phyloP scores from a whole-genome alignment of 2,113 vertebrate species.

The Eidolon helvum region DNA sequence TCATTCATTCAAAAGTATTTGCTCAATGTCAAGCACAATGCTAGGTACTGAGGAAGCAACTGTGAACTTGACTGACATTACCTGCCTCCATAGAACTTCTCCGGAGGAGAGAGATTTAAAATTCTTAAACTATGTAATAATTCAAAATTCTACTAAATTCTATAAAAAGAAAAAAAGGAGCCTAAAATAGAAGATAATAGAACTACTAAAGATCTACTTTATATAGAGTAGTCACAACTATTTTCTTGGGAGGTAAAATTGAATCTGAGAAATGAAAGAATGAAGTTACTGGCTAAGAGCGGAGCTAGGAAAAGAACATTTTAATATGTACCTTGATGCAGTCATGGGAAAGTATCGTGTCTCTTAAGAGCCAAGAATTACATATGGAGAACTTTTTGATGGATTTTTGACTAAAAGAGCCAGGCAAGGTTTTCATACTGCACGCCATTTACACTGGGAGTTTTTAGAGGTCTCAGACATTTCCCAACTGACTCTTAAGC shows the following conservation, averaged over 20 bases:
- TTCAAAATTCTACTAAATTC: not conserved
- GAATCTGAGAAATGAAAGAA: not conserved
- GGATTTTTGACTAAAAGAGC: constrained; percentile 10
- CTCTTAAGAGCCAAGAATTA: not conserved
- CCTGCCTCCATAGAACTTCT: not conserved
- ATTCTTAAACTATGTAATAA: not conserved
- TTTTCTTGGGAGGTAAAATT: not conserved
- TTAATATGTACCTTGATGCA: not conserved
- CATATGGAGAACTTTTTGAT: not conserved
- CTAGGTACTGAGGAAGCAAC: not conserved
- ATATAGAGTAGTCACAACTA: not conserved
- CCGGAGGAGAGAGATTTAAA: not conserved
- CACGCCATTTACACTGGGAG: not conserved
- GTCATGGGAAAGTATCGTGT: not conserved
- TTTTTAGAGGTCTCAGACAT: not conserved
- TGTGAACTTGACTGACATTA: not conserved
- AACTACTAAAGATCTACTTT: not conserved
- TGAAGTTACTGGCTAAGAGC: not conserved
- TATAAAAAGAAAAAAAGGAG: not conserved
- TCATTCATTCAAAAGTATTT: not conserved
- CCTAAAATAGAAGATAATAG: not conserved
- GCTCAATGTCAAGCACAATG: not conserved
- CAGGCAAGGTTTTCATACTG: not conserved
- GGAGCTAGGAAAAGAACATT: not conserved
- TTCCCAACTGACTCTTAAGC: not conserved